These are phyloP conservation scores for Atrina japonica DNA, from an alignment of 2,888 invertebrate species.

Conservation along the genomic window DNA sequence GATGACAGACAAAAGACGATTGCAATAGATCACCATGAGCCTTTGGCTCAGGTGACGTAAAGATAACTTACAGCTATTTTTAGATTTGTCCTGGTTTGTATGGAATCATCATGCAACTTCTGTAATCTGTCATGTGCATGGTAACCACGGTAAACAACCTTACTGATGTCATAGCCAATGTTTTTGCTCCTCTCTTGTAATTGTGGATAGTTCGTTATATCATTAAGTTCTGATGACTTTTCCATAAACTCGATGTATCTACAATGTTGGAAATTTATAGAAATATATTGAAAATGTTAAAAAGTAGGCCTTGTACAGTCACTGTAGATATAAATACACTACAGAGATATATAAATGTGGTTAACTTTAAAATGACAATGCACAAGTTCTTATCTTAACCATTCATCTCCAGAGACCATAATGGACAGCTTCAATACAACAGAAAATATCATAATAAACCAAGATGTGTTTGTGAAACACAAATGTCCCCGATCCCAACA, in stretches of 20 bases:
- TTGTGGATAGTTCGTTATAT: constrained; percentile 70
- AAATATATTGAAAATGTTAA: not conserved
- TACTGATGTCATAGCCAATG: constrained; percentile 74
- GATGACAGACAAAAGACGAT: no score
- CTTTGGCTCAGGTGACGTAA: no score
- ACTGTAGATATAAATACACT: no score
- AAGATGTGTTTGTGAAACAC: no score
- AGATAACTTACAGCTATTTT: constrained; percentile 74
- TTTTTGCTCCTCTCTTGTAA: constrained; percentile 68
- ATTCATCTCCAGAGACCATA: no score
- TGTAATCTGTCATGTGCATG: constrained; percentile 75
- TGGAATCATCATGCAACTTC: constrained; percentile 75
- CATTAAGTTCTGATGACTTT: constrained; percentile 72
- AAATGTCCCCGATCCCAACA: no score
- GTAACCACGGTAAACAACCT: constrained; percentile 78
- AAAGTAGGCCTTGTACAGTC: no score
- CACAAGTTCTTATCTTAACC: no score
- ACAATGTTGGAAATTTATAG: constrained; percentile 22
- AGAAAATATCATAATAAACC: no score
- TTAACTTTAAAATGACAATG: no score
- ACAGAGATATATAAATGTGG: not conserved
- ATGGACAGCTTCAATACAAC: no score
- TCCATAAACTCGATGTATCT: constrained; percentile 78
- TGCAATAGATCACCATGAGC: no score
- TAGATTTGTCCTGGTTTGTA: constrained; percentile 71